Evolutionary conservation across 2,888 invertebrate genomes (phyloP).

Genomic region (Cryptus armator): DNA sequence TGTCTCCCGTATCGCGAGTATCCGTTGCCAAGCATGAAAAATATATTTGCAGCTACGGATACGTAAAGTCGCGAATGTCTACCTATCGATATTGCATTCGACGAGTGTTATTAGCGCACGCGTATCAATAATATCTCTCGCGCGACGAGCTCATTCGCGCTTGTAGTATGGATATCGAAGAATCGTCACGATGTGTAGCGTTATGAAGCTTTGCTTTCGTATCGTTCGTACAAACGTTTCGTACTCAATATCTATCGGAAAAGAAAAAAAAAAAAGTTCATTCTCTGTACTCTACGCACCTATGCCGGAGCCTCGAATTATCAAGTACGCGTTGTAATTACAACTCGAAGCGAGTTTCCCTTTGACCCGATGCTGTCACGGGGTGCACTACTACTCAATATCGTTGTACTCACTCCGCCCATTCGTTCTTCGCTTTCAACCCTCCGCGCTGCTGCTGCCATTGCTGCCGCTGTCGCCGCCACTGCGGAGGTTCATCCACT

Average conservation of each 20-base stretch:
- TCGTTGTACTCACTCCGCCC: constrained; percentile 1
- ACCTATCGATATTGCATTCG: constrained; percentile 6
- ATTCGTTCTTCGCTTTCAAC: constrained; percentile 1
- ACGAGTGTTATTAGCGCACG: neutral
- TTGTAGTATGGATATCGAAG: neutral
- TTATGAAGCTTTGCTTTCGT: neutral
- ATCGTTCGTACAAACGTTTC: neutral
- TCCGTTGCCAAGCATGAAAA: neutral
- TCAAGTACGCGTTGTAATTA: constrained; percentile 21
- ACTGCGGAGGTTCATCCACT: constrained; percentile 37
- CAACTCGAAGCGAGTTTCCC: constrained; percentile 22
- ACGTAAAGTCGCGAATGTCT: neutral
- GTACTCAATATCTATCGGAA: neutral
- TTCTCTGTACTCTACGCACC: neutral
- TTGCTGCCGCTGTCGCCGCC: constrained; percentile 9
- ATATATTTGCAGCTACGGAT: neutral
- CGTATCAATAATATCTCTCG: neutral
- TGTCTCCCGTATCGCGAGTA: neutral
- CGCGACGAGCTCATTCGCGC: neutral
- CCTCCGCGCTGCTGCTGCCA: neutral
- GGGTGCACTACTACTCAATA: constrained; percentile 5
- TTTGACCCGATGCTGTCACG: constrained; percentile 37
- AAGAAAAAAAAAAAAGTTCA: neutral
- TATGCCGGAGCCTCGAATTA: neutral
- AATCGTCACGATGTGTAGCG: neutral